phyloP scores from a whole-genome alignment of 2,113 vertebrate genomes.

The Rallus limicola region DNA sequence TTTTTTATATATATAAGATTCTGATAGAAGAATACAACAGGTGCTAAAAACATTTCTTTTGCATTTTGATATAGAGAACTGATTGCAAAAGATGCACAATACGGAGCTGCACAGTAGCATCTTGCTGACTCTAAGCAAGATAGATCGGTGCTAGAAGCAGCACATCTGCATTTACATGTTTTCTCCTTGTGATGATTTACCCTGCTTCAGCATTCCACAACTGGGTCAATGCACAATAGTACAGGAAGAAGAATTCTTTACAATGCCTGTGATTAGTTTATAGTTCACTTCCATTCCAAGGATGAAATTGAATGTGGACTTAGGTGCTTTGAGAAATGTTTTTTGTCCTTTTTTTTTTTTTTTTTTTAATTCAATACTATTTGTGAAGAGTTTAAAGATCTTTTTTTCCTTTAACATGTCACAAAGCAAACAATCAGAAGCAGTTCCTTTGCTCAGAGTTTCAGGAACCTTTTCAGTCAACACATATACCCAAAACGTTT shows the following conservation, averaged over 20 bases:
- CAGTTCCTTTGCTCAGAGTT: neutral
- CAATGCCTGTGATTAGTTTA: neutral
- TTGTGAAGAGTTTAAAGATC: neutral
- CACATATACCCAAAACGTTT: neutral
- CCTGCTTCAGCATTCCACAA: neutral
- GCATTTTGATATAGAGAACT: neutral
- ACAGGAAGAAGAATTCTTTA: neutral
- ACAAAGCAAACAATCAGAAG: neutral
- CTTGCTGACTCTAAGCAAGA: neutral
- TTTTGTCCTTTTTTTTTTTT: neutral
- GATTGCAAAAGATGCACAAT: neutral
- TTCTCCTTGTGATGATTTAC: neutral
- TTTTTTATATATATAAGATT: neutral
- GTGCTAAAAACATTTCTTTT: neutral
- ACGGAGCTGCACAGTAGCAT: neutral
- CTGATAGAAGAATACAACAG: neutral
- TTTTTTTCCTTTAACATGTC: neutral
- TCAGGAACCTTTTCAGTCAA: constrained; percentile 19
- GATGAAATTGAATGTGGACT: neutral
- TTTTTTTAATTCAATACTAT: neutral
- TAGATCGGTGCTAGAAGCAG: neutral
- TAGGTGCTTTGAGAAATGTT: neutral
- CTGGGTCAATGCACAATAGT: neutral
- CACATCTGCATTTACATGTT: neutral
- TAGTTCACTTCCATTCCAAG: neutral